phyloP scores from a whole-genome alignment of 2,888 invertebrate genomes.

The Pristionchus exspectatus region DNA sequence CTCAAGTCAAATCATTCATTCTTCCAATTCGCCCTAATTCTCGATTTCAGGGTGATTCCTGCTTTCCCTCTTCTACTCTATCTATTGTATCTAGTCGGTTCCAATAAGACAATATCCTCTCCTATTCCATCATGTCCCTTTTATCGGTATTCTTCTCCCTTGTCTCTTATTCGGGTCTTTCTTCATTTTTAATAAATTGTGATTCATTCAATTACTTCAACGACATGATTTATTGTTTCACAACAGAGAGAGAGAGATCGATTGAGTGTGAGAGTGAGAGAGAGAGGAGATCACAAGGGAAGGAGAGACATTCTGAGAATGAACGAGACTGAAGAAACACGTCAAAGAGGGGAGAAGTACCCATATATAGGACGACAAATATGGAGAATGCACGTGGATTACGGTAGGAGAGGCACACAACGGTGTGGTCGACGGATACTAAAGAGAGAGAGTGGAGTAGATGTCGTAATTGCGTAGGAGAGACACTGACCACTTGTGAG shows the following conservation, averaged over 20 bases:
- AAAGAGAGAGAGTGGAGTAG: neutral
- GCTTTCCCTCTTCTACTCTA: neutral
- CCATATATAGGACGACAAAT: constrained; percentile 3
- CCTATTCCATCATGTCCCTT: neutral
- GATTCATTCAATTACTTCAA: neutral
- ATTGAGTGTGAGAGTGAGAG: neutral
- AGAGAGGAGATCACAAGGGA: neutral
- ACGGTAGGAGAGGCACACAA: constrained; percentile 42
- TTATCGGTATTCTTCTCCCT: constrained; percentile 11
- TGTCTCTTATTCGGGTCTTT: neutral
- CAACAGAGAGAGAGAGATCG: constrained; percentile 40
- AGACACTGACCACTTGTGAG: constrained; percentile 33
- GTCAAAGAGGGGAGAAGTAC: neutral
- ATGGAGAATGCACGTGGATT: constrained; percentile 16
- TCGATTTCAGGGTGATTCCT: neutral
- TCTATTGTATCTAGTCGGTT: neutral
- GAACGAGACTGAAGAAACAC: neutral
- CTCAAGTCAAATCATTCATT: neutral
- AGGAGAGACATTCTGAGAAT: constrained; percentile 38
- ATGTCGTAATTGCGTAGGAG: constrained; percentile 20
- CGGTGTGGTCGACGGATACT: constrained; percentile 11
- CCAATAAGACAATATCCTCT: neutral
- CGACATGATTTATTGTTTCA: constrained; percentile 35
- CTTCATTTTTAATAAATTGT: neutral
- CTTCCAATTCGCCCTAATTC: neutral